Conservation (phyloP, 2,113 vertebrate genomes). For the Python bivittatus region DNA sequence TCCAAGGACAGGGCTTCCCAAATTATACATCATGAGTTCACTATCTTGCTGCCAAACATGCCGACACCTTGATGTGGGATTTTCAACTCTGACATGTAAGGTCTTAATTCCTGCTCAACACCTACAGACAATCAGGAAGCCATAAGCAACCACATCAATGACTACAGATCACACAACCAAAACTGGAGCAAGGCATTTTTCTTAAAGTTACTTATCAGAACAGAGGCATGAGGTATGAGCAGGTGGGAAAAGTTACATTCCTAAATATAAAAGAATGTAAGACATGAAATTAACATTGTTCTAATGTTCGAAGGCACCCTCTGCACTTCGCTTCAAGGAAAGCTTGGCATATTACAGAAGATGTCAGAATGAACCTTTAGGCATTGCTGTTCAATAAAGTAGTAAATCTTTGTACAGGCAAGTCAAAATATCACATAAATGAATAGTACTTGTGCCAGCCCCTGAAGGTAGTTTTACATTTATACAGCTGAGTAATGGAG, state of each 20-base stretch:
- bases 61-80: conserved; percentile 40
- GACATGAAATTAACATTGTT: neutral
- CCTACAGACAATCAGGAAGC: neutral
- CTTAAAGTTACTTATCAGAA: neutral
- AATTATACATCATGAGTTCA: conserved; percentile 30
- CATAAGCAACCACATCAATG: neutral
- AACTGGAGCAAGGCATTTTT: fast-evolving
- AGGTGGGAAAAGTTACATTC: neutral
- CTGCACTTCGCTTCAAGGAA: neutral
- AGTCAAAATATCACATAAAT: conserved; percentile 12
- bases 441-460: neutral
- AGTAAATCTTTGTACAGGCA: neutral
- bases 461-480: neutral
- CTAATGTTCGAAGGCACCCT: neutral
- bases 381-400: neutral
- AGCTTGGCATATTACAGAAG: neutral
- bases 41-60: conserved; percentile 11
- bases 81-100: conserved; percentile 32
- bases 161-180: neutral
- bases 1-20: conserved; percentile 48
- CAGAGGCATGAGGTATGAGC: neutral
- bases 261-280: neutral
- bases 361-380: neutral
- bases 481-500: neutral
- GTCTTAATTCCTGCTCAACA: conserved; percentile 37